Conservation (phyloP, 2,797 vertebrate species). For the Columba guinea region DNA sequence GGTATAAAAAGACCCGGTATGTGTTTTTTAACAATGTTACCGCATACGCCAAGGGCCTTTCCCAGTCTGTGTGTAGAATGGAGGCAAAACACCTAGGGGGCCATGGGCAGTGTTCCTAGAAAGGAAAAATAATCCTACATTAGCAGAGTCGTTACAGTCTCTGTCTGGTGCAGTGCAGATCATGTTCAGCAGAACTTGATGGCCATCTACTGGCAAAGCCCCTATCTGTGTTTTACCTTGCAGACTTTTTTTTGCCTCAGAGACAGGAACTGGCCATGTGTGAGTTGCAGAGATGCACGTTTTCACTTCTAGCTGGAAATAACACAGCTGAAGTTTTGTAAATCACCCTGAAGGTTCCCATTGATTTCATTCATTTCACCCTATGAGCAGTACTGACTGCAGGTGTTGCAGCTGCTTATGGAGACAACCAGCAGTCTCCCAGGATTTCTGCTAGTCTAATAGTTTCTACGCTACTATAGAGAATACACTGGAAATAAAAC, state of each 20-base stretch:
- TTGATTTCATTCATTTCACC: not conserved
- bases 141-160: not conserved
- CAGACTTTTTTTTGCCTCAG: not conserved
- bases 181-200: not conserved
- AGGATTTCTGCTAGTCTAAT: not conserved
- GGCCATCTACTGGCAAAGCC: slow-evolving; percentile 66
- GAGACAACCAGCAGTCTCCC: not conserved
- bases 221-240: not conserved
- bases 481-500: not conserved
- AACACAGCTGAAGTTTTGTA: not conserved
- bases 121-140: not conserved
- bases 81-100: not conserved
- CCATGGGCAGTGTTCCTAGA: not conserved
- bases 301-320: not conserved
- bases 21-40: not conserved
- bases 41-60: not conserved
- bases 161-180: not conserved
- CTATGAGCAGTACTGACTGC: not conserved
- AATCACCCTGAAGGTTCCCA: not conserved
- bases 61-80: not conserved
- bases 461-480: not conserved
- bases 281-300: not conserved
- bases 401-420: not conserved
- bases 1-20: rapidly evolving
- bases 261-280: not conserved